A percentile compares a stretch with the other conserved stretches of the same genome.
These are phyloP conservation scores for Aleiodes alternator DNA, from an alignment of 2,888 invertebrate species.

Conservation along the genomic window DNA sequence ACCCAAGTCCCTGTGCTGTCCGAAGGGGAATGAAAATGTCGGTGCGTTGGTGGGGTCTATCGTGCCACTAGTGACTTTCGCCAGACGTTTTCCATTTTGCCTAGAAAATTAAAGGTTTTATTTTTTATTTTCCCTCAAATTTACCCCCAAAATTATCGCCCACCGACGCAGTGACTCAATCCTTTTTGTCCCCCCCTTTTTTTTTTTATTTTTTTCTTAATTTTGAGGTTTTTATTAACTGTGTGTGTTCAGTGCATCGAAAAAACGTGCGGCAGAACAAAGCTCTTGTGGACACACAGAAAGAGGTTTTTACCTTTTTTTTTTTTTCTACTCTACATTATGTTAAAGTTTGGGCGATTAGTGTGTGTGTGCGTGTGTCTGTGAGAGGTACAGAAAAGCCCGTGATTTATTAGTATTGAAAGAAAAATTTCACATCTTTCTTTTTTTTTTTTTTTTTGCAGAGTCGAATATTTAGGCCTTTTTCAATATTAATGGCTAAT, in stretches of 20 bases:
- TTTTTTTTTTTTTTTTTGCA: too few species aligned
- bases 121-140: constrained; percentile 32
- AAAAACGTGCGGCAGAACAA: constrained; percentile 33
- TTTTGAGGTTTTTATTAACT: constrained; percentile 17
- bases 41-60: constrained; percentile 77
- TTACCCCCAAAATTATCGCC: constrained; percentile 34
- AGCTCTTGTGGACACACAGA: constrained; percentile 41
- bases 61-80: constrained; percentile 70
- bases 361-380: constrained; percentile 21
- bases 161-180: constrained; percentile 36
- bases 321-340: constrained; percentile 19
- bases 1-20: constrained; percentile 33
- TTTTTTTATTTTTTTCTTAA: constrained; percentile 30
- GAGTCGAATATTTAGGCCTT: too few species aligned
- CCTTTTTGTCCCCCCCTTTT: constrained; percentile 48
- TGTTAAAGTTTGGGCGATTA: too few species aligned
- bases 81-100: constrained; percentile 60
- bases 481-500: too few species aligned
- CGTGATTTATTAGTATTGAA: background rate
- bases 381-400: background rate
- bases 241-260: constrained; percentile 18
- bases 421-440: background rate
- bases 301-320: constrained; percentile 32
- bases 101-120: constrained; percentile 28
- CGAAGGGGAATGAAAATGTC: constrained; percentile 76